Conservation (phyloP, 2,797 vertebrate species). For the Lateolabrax maculatus region DNA sequence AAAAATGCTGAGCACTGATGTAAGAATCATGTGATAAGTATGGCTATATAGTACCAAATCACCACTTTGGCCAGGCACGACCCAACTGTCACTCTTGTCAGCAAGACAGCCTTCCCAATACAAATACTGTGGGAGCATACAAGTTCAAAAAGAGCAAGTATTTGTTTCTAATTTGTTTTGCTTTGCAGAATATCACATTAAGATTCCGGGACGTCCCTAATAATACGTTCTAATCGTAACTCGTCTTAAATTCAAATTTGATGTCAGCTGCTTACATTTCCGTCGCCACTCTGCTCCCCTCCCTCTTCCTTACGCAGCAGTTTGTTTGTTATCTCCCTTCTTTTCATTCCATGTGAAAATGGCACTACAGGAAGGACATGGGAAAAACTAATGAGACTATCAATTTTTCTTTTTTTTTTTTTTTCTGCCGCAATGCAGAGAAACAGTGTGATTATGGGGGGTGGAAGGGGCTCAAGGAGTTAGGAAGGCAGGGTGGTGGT, state of each 20-base stretch:
- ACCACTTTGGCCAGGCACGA: neutral
- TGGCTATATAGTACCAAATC: neutral
- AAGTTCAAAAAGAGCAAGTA: neutral
- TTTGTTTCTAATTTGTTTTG: neutral
- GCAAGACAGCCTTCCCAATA: neutral
- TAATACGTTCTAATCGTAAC: too few species aligned
- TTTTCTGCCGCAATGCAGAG: conserved; percentile 68
- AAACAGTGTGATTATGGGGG: conserved; percentile 41
- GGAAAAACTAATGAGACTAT: conserved; percentile 71
- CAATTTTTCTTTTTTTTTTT: conserved; percentile 41
- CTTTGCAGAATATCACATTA: neutral
- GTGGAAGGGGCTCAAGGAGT: conserved; percentile 5
- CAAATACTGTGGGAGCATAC: neutral
- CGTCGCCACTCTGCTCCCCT: neutral
- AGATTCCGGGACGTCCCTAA: neutral
- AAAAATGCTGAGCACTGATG: too few species aligned
- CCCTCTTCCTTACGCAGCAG: conserved; percentile 49
- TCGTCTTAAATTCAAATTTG: neutral
- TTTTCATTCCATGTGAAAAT: conserved; percentile 59
- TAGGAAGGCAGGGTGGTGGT: conserved; percentile 2
- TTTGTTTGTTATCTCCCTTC: conserved; percentile 65
- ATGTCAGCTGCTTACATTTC: conserved; percentile 6
- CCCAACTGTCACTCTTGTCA: neutral
- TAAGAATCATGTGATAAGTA: neutral
- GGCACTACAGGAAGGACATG: conserved; percentile 56